Base-by-base conservation (phyloP, 2,113 vertebrate species). In the Mionectes macconnelli region DNA sequence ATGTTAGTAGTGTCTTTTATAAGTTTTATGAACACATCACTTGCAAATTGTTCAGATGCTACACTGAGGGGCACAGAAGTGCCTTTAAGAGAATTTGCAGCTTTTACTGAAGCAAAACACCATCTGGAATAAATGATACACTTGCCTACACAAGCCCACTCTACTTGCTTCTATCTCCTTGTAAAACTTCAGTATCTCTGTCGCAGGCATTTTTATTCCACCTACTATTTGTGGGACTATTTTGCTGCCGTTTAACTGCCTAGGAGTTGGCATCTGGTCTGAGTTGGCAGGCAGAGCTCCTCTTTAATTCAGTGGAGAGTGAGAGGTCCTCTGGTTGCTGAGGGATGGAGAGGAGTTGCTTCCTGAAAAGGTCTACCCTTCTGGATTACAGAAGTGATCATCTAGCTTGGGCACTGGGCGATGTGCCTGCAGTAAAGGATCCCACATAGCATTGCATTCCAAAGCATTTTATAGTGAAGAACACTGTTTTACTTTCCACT, bases 91-190 rank as follows among this genome's bases (percentile, higher is more conserved):
- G 82, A 95, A 74, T 92, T 60, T 93, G 42, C 42, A 85, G 50
- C 68, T 89, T 93, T 95, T 83, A 84, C 55, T n/a, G 44, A 90
- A 74, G 82, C 76, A 93, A 96, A 97, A 94, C 85, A 88, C 94
- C 95, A 96, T 95, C 91, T 96, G 95, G 93, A 96, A 73, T 60
- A 88, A 95, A 90, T 3, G 1, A 77, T 33, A 70, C 1, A 22
- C 82, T 91, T 94, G 93, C 93, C 96, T 91, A 95, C 94, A 80
- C 87, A 90, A 95, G 45, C 93, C 90, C 89, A 96, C 93, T 94
- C 67, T 86, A 15, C 62, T 67, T 87, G 42, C 27, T 91, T 90
- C 78, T 80, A 6, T 70, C 76, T 88, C 45, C 50, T 85, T 90
- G 59, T 86, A 87, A 84, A 96, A 90, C 75, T 92, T 77, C 13